Evolutionary conservation across 2,797 vertebrate species (phyloP).

Genomic region (Mycteria americana): DNA sequence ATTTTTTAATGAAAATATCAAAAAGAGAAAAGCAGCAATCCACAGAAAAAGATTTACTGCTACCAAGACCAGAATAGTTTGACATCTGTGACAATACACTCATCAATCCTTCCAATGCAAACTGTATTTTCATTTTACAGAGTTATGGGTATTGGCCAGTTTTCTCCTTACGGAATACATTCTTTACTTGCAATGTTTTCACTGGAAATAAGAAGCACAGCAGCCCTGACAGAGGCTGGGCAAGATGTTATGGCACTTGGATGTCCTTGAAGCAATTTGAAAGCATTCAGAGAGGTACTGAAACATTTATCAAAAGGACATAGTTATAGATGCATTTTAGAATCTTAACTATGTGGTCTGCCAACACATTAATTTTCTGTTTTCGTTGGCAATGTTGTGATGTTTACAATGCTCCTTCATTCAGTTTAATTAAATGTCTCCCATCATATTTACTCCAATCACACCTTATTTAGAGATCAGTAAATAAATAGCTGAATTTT

Average conservation of each 20-base stretch:
- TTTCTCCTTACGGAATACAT: not conserved
- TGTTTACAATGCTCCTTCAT: constrained; percentile 33
- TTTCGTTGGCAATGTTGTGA: constrained; percentile 16
- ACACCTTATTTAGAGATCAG: constrained; percentile 77
- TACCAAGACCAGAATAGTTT: not conserved
- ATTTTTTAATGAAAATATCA: not conserved
- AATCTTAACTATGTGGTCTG: not conserved
- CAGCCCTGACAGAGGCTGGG: constrained; percentile 11
- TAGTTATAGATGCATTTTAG: not conserved
- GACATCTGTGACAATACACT: not conserved
- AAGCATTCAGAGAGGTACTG: constrained; percentile 15
- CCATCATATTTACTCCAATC: constrained; percentile 72
- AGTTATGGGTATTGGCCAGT: not conserved
- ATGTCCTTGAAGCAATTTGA: constrained; percentile 49
- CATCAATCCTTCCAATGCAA: not conserved
- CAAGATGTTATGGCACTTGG: constrained; percentile 9
- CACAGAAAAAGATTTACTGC: not conserved
- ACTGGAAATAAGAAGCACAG: not conserved
- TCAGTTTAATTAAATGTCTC: constrained; percentile 79
- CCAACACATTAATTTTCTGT: constrained; percentile 22
- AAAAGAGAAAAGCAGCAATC: not conserved
- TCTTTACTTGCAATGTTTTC: not conserved
- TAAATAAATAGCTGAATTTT: constrained; percentile 72
- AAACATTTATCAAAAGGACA: constrained; percentile 63
- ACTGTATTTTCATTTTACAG: not conserved